phyloP scores from a whole-genome alignment of 1,140 invertebrate genomes.

The Andrena cerasifolii region DNA sequence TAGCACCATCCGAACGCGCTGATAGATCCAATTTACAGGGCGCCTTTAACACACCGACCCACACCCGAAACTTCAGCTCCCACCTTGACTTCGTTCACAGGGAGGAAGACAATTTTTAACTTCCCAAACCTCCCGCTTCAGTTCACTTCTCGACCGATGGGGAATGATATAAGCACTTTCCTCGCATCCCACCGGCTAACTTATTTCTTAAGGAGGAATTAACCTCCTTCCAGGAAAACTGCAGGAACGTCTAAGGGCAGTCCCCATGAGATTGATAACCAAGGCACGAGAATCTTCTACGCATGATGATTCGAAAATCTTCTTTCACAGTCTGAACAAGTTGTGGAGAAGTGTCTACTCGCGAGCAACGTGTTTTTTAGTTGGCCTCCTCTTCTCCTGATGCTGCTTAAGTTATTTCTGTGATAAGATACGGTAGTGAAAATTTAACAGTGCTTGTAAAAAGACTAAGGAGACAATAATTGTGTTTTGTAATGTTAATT shows the following conservation, averaged over 20 bases:
- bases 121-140: slow-evolving; percentile 21
- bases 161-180: neutral
- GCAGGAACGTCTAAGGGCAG: neutral
- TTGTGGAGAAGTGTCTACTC: too few species aligned
- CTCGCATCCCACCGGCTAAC: neutral
- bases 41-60: slow-evolving; percentile 62
- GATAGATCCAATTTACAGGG: slow-evolving; percentile 80
- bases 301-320: too few species aligned
- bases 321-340: too few species aligned
- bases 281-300: too few species aligned
- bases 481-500: too few species aligned
- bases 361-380: too few species aligned
- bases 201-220: neutral
- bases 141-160: neutral
- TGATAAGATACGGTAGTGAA: too few species aligned
- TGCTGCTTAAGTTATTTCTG: too few species aligned
- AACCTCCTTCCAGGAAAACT: neutral
- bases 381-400: too few species aligned
- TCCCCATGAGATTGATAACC: neutral
- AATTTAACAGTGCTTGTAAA: too few species aligned
- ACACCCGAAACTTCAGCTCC: slow-evolving; percentile 38
- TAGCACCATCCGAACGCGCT: slow-evolving; percentile 80
- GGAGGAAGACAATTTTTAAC: slow-evolving; percentile 62
- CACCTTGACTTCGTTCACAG: slow-evolving; percentile 34
- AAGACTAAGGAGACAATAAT: too few species aligned